Evolutionary conservation across 1,140 invertebrate species (phyloP).

Genomic region (Drosophila nigrodunni): DNA sequence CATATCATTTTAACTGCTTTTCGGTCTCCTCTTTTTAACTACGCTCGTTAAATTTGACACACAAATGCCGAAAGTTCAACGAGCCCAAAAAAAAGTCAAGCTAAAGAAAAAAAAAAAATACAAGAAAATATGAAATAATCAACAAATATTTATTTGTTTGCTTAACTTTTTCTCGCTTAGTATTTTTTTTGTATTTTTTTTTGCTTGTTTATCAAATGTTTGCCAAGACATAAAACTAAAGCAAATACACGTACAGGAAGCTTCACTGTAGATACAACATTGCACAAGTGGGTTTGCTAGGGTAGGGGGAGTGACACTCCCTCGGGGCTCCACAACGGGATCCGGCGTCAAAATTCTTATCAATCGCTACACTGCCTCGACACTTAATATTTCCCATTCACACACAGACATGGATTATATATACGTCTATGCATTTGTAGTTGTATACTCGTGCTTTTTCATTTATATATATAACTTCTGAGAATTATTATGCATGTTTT

Average conservation of each 20-base stretch:
- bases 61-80: slow-evolving; percentile 65
- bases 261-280: slow-evolving; percentile 12
- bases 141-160: slow-evolving; percentile 73
- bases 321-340: neutral
- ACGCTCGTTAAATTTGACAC: slow-evolving; percentile 69
- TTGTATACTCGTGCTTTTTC: neutral
- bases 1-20: slow-evolving; percentile 3
- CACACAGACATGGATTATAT: slow-evolving; percentile 3
- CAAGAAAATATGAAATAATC: slow-evolving; percentile 38
- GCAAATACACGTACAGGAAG: slow-evolving; percentile 53
- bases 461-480: neutral
- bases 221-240: slow-evolving; percentile 69
- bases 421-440: neutral
- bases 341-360: slow-evolving; percentile 56
- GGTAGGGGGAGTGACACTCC: neutral
- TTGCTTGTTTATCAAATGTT: slow-evolving; percentile 71
- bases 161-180: slow-evolving; percentile 67
- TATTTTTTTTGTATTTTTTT: slow-evolving; percentile 63
- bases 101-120: slow-evolving; percentile 31
- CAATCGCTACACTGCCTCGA: slow-evolving; percentile 28
- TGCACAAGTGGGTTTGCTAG: slow-evolving; percentile 9
- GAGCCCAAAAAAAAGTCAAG: slow-evolving; percentile 47
- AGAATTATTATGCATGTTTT: neutral
- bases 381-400: slow-evolving; percentile 26
- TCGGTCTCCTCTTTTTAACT: slow-evolving; percentile 11